Conservation (phyloP, 2,113 vertebrate species). For the Peromyscus maniculatus region DNA sequence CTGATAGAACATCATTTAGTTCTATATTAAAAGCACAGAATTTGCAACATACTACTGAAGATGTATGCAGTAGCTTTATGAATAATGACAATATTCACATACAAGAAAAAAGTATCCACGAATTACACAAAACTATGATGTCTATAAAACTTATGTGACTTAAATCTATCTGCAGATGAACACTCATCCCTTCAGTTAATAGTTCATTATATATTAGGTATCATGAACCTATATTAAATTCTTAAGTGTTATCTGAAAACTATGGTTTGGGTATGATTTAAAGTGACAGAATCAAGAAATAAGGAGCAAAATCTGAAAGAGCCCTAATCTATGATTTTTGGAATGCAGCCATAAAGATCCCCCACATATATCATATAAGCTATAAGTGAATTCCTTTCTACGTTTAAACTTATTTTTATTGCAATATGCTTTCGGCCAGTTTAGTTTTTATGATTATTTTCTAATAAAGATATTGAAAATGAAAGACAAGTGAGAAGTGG, state of each 20-base stretch:
- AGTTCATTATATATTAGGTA: constrained; percentile 36
- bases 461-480: not conserved
- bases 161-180: constrained; percentile 54
- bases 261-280: constrained; percentile 67
- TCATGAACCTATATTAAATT: constrained; percentile 31
- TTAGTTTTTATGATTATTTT: constrained; percentile 1
- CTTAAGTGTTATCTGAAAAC: constrained; percentile 65
- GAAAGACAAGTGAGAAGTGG: constrained; percentile 22
- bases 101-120: constrained; percentile 50
- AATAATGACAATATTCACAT: constrained; percentile 74
- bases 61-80: constrained; percentile 63
- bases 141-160: constrained; percentile 74
- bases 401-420: constrained; percentile 3
- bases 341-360: constrained; percentile 30
- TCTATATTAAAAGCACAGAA: constrained; percentile 38
- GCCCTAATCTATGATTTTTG: constrained; percentile 27
- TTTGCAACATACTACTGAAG: not conserved
- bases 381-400: constrained; percentile 26
- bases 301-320: constrained; percentile 38
- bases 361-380: not conserved
- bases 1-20: not conserved
- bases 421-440: not conserved
- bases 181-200: constrained; percentile 36
- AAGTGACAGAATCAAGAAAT: constrained; percentile 73
- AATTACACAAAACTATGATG: constrained; percentile 71